These are phyloP conservation scores for human DNA, from an alignment of 2,113 vertebrate species.

Conservation along the genomic window GRCh38 chr2:15947001-15947500, in stretches of 20 bases:
- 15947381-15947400: neutral
- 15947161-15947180: neutral
- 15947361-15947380: neutral
- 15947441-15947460: neutral
- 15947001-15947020: slow-evolving; percentile 79
- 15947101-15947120: neutral
- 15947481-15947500: too few species aligned
- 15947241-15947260: rapidly evolving
- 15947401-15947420: neutral
- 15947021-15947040: neutral
- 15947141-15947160: neutral
- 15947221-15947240: neutral
- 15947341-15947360: neutral
- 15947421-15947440: neutral
- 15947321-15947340: too few species aligned
- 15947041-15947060: too few species aligned
- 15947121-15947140: neutral
- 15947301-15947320: neutral
- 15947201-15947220: neutral
- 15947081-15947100: neutral
- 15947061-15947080: rapidly evolving
- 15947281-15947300: neutral
- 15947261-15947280: neutral
- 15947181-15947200: neutral
- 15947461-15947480: neutral